Evolutionary conservation across 2,797 vertebrate species (phyloP).

Genomic region (Pseudotriccus pelzelni): DNA sequence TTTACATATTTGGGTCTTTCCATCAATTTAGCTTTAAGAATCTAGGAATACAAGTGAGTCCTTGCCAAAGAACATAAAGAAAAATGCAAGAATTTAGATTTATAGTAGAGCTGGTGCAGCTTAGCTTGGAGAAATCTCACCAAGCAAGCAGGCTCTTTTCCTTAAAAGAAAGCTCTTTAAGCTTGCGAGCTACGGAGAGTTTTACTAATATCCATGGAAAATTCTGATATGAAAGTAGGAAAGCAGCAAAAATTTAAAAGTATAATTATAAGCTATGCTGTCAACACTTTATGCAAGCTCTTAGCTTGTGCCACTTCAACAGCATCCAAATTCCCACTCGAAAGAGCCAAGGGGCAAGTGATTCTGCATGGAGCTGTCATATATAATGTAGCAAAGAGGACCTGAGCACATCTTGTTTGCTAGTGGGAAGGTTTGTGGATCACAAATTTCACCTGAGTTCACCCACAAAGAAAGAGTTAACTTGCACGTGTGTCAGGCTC

Average conservation of each 20-base stretch:
- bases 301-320: neutral
- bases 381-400: neutral
- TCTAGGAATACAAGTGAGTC: neutral
- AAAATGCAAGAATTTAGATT: conserved; percentile 38
- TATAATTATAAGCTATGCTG: neutral
- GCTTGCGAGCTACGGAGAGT: neutral
- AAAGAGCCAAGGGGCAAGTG: neutral
- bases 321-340: neutral
- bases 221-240: conserved; percentile 12
- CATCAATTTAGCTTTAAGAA: conserved; percentile 12
- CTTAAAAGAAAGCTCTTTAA: conserved; percentile 22
- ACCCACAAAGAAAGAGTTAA: neutral
- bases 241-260: conserved; percentile 30
- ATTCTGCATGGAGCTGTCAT: neutral
- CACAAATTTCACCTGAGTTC: neutral
- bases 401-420: neutral
- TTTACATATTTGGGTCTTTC: conserved; percentile 38
- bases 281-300: neutral
- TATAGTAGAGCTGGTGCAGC: conserved; percentile 9
- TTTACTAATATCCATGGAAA: conserved; percentile 36
- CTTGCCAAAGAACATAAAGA: neutral
- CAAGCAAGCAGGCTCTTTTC: neutral
- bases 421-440: neutral
- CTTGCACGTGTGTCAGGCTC: neutral
- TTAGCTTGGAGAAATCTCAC: conserved; percentile 35